These are phyloP conservation scores for Enoplolaimus lenunculus DNA, from an alignment of 2,888 invertebrate genomes.

Conservation along the genomic window DNA sequence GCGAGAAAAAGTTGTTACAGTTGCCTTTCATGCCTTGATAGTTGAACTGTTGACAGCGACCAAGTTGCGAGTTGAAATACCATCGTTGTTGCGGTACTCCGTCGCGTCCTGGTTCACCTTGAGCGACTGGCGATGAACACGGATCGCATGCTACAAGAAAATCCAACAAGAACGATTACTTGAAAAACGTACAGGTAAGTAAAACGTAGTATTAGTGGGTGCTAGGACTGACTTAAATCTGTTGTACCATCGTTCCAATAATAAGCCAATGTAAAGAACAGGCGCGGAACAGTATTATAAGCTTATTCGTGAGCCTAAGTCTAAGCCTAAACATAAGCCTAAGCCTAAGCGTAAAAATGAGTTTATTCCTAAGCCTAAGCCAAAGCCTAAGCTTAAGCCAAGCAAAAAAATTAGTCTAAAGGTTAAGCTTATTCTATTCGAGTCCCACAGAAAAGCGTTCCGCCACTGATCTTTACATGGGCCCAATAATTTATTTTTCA, in stretches of 20 bases:
- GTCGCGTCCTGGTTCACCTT: constrained; percentile 11
- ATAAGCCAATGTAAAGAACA: too few species aligned
- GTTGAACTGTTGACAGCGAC: constrained; percentile 24
- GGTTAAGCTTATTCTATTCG: too few species aligned
- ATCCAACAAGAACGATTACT: constrained; percentile 29
- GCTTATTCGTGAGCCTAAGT: too few species aligned
- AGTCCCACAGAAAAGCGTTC: too few species aligned
- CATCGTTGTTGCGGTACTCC: constrained; percentile 19
- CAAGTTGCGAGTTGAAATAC: constrained; percentile 30
- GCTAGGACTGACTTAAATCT: neutral
- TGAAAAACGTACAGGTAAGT: neutral
- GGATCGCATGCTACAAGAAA: constrained; percentile 29
- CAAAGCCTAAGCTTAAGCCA: too few species aligned
- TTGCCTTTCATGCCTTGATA: constrained; percentile 26
- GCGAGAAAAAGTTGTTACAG: constrained; percentile 26
- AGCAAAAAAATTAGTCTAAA: too few species aligned
- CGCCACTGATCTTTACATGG: too few species aligned
- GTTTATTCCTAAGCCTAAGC: too few species aligned
- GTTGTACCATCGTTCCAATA: neutral
- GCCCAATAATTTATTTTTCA: neutral
- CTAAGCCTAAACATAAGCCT: too few species aligned
- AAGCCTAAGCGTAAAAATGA: too few species aligned
- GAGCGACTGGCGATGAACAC: constrained; percentile 14
- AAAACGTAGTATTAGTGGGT: neutral
- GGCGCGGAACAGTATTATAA: too few species aligned